Percentiles rank a stretch among this genome's conserved stretches.
phyloP scores from a whole-genome alignment of 2,888 invertebrate species.

The Torymus tubicola region DNA sequence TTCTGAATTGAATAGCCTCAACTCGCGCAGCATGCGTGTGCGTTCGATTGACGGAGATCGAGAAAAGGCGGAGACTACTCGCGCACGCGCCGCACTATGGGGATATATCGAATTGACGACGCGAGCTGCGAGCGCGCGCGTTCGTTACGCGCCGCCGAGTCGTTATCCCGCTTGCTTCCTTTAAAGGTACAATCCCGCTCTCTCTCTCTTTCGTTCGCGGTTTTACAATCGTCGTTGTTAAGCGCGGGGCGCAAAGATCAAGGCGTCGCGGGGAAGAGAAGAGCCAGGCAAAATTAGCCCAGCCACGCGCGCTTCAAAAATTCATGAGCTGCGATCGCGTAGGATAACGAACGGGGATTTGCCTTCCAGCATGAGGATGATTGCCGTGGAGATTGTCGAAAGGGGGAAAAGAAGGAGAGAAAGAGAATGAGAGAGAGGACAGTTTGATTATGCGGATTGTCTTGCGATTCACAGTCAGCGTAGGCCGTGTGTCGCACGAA shows the following conservation, averaged over 20 bases:
- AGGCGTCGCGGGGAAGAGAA: background rate
- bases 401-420: background rate
- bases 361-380: background rate
- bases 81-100: too few species aligned
- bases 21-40: too few species aligned
- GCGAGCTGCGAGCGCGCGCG: background rate
- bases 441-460: slow-evolving; percentile 13
- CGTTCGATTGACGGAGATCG: too few species aligned
- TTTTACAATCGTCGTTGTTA: slow-evolving; percentile 21
- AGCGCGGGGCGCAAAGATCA: background rate
- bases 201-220: too few species aligned
- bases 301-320: slow-evolving; percentile 20
- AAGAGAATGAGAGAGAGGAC: too few species aligned
- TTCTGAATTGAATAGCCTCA: too few species aligned
- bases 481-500: too few species aligned
- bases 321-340: slow-evolving; percentile 25
- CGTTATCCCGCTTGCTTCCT: too few species aligned
- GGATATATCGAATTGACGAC: too few species aligned
- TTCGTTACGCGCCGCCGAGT: background rate
- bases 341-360: slow-evolving; percentile 31
- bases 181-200: too few species aligned
- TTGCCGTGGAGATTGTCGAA: background rate
- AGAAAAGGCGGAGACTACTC: too few species aligned
- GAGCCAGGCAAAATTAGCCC: slow-evolving; percentile 33
- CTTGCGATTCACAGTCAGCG: too few species aligned